phyloP scores from a whole-genome alignment of 2,797 vertebrate genomes.

The Myotis planiceps region DNA sequence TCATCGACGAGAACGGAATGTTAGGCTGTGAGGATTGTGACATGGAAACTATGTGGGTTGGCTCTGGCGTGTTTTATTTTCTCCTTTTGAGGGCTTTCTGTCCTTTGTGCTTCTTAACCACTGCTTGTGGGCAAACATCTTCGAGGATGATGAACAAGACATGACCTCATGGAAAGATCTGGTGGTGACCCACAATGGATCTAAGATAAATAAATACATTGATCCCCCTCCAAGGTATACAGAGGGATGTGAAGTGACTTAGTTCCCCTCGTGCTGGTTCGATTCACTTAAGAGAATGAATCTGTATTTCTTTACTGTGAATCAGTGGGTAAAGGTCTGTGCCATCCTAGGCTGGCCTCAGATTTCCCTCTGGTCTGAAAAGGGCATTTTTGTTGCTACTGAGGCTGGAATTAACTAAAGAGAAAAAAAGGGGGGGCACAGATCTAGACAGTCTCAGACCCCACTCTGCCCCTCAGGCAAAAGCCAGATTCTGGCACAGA shows the following conservation, averaged over 20 bases:
- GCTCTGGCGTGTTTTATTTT: conserved; percentile 75
- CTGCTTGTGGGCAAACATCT: neutral
- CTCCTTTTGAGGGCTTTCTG: conserved; percentile 80
- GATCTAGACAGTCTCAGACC: neutral
- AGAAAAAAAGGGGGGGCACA: neutral
- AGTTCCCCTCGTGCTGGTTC: neutral
- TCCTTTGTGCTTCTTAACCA: conserved; percentile 43
- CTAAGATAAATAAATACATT: neutral
- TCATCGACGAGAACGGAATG: conserved; percentile 86
- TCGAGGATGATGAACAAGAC: neutral
- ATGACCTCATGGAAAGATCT: neutral
- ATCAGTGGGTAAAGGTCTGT: too few relatives aligned
- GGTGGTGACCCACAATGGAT: neutral
- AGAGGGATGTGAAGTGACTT: fast-evolving
- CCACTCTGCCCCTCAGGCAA: neutral
- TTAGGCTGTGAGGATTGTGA: conserved; percentile 82
- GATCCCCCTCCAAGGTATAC: neutral
- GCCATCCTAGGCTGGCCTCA: neutral
- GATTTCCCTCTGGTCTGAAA: neutral
- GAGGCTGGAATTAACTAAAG: neutral
- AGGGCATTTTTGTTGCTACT: neutral
- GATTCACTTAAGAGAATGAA: neutral
- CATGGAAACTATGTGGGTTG: conserved; percentile 83
- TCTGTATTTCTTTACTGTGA: neutral
- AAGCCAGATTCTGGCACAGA: neutral